Evolutionary conservation across 2,888 invertebrate genomes (phyloP), one percentile per base, ranked within the genome.

Genomic region (Dryobotodes eremita): DNA sequence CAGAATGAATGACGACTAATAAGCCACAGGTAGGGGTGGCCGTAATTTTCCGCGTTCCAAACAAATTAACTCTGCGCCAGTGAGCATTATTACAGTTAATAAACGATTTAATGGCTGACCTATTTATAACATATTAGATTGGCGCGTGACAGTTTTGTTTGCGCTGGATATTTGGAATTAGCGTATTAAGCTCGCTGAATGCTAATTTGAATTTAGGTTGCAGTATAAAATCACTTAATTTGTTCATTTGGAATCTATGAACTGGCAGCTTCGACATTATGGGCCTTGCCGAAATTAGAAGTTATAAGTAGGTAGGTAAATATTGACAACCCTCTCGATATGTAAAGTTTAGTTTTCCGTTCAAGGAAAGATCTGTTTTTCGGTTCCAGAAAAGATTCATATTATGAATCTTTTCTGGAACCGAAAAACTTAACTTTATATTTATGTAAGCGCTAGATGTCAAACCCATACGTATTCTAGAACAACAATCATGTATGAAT

Each of bases 81-180:
- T 91, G 90, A 92, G 90, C 92, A 93, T 92, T 92, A 92, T 91
- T 92, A 92, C 92, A 91, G 91, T 91, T 91, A 92, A 92, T 91
- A 92, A 92, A 91, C 92, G 90, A 91, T 92, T 92, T 91, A 90
- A 93, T 91, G 90, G 90, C 87, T 91, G 92, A 91, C 91, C 92
- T 92, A 92, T 90, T 91, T 92, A 91, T 90, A 90, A 88, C 89
- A 90, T 91, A 92, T 92, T 92, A 91, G 91, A 90, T 88, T 88
- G 86, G 89, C 84, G 88, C 89, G 88, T 89, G 91, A 89, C 91
- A 91, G 89, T 90, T 89, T 89, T 85, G 87, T 86, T 86, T 80
- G 74, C 79, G 73, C 26, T 55, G 75, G 66, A 76, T 82, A 83
- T 86, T 86, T 68, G 50, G 59, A 66, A 70, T 85, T 78, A 75